Percentiles rank a stretch among this genome's conserved stretches.
phyloP scores from a whole-genome alignment of 2,888 invertebrate species.

The Anoplius nigerrimus region DNA sequence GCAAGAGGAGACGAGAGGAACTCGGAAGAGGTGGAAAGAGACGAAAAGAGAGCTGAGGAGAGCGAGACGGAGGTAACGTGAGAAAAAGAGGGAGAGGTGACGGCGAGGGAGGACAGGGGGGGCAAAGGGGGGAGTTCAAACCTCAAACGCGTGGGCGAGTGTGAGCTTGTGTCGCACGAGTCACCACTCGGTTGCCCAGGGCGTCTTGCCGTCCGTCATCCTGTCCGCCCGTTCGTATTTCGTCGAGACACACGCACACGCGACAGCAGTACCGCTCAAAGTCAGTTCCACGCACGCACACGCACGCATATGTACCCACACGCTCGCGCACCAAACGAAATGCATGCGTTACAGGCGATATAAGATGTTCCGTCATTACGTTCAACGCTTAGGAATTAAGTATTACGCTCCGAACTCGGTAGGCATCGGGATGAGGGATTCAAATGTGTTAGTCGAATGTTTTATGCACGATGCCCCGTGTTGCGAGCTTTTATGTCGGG shows the following conservation, averaged over 20 bases:
- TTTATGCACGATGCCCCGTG: no score
- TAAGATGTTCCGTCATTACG: constrained; percentile 1
- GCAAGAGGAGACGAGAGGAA: neutral
- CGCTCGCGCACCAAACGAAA: constrained; percentile 17
- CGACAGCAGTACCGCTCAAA: constrained; percentile 1
- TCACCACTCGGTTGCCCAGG: constrained; percentile 69
- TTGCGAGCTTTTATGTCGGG: neutral
- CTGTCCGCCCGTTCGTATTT: constrained; percentile 72
- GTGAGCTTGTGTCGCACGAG: constrained; percentile 70
- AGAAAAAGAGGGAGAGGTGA: neutral
- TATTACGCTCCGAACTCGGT: neutral
- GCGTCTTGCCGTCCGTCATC: constrained; percentile 72
- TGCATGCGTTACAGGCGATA: neutral
- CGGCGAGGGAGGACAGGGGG: neutral
- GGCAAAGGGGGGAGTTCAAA: constrained; percentile 10
- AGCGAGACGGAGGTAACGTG: neutral
- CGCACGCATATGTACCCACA: constrained; percentile 19
- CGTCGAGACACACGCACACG: constrained; percentile 36
- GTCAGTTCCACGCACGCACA: constrained; percentile 18
- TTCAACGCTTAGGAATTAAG: neutral
- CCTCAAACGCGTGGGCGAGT: constrained; percentile 67
- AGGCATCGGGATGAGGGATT: neutral
- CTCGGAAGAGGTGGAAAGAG: neutral
- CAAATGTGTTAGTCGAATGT: no score
- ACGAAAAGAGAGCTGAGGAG: neutral